phyloP scores from a whole-genome alignment of 2,888 invertebrate species.

The Glyphotaelius pellucidus region DNA sequence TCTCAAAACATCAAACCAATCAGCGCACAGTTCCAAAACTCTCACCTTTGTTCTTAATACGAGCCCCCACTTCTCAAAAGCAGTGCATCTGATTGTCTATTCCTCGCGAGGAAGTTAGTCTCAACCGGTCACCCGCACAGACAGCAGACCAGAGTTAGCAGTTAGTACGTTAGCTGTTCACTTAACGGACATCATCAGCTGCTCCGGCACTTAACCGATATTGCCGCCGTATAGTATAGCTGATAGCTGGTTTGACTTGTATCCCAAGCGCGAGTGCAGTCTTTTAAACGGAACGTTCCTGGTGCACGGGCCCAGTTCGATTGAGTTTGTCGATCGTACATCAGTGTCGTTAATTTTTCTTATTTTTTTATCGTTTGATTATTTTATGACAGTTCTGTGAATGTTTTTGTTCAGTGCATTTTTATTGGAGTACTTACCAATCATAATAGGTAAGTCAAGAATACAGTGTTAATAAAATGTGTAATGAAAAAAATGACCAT shows the following conservation, averaged over 20 bases:
- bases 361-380: too few relatives aligned
- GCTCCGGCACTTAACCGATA: background rate
- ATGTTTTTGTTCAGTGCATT: background rate
- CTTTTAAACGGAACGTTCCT: background rate
- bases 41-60: slow-evolving; percentile 35
- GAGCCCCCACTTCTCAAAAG: background rate
- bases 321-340: background rate
- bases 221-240: background rate
- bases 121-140: slow-evolving; percentile 23
- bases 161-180: background rate
- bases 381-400: background rate
- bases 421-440: background rate
- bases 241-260: background rate
- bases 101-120: background rate
- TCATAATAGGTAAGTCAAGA: background rate
- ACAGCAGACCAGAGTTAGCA: background rate
- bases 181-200: background rate
- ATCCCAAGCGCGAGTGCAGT: background rate
- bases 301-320: background rate
- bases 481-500: background rate
- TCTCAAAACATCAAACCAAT: background rate
- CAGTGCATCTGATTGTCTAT: slow-evolving; percentile 10
- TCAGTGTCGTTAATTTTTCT: background rate
- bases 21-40: slow-evolving; percentile 25
- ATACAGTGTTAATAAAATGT: background rate